These are phyloP conservation scores for Phrynocephalus versicolor DNA, from an alignment of 2,113 vertebrate species.

Conservation along the genomic window DNA sequence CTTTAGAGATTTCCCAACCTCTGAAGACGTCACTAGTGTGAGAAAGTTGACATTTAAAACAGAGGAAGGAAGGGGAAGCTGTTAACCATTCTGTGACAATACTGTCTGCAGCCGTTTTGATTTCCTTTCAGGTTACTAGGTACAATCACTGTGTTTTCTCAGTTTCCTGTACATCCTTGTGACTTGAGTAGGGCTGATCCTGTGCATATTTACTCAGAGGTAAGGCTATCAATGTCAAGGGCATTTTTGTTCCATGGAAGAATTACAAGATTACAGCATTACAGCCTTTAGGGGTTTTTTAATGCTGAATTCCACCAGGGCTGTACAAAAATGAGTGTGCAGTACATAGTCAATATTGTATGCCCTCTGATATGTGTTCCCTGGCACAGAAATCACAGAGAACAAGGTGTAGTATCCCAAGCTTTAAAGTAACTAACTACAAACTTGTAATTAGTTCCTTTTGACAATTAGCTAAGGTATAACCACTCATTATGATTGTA, in stretches of 20 bases:
- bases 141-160: neutral
- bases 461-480: neutral
- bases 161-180: neutral
- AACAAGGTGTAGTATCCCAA: neutral
- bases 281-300: neutral
- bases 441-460: neutral
- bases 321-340: neutral
- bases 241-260: neutral
- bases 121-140: neutral
- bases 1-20: constrained; percentile 73
- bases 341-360: neutral
- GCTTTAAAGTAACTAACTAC: neutral
- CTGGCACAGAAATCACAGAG: neutral
- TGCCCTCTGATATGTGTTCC: neutral
- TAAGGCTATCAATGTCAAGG: neutral
- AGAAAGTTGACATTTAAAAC: constrained; percentile 67
- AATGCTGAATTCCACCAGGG: neutral
- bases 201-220: neutral
- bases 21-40: constrained; percentile 67
- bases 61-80: constrained; percentile 27
- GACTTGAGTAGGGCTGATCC: neutral
- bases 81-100: constrained; percentile 50
- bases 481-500: neutral
- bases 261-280: neutral
- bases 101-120: neutral